phyloP scores from a whole-genome alignment of 2,888 invertebrate species.

The Cabera pusaria region DNA sequence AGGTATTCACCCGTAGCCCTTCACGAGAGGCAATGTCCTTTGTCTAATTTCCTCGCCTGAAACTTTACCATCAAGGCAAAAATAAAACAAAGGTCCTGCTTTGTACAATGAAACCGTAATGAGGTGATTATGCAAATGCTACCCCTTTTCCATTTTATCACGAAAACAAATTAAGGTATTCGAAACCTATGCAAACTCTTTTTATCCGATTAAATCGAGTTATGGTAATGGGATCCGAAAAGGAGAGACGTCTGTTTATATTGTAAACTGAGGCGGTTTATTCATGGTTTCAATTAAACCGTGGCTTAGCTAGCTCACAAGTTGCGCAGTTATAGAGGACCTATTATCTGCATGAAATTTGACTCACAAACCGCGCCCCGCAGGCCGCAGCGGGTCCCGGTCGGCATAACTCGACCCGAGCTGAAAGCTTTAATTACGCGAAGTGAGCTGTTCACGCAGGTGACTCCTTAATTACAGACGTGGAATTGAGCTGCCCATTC shows the following conservation, averaged over 20 bases:
- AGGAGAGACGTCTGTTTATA: conserved; percentile 43
- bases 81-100: conserved; percentile 10
- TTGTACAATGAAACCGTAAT: conserved; percentile 12
- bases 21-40: neutral
- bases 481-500: conserved; percentile 78
- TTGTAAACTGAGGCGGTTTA: conserved; percentile 52
- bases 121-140: conserved; percentile 19
- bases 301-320: conserved; percentile 63
- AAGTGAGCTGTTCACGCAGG: conserved; percentile 80
- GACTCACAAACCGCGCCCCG: conserved; percentile 70
- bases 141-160: conserved; percentile 10
- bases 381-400: conserved; percentile 52
- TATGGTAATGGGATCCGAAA: conserved; percentile 37
- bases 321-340: conserved; percentile 68
- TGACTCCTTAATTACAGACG: conserved; percentile 80
- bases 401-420: conserved; percentile 74
- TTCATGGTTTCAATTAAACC: conserved; percentile 73
- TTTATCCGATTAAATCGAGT: conserved; percentile 39
- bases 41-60: neutral
- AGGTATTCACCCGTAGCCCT: too few relatives aligned
- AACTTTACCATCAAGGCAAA: conserved; percentile 6
- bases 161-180: conserved; percentile 30
- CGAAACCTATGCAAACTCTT: conserved; percentile 29
- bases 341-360: conserved; percentile 78
- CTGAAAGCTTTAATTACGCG: conserved; percentile 79